Conservation (phyloP, 2,888 invertebrate species). For the Ptychoptera contaminata region DNA sequence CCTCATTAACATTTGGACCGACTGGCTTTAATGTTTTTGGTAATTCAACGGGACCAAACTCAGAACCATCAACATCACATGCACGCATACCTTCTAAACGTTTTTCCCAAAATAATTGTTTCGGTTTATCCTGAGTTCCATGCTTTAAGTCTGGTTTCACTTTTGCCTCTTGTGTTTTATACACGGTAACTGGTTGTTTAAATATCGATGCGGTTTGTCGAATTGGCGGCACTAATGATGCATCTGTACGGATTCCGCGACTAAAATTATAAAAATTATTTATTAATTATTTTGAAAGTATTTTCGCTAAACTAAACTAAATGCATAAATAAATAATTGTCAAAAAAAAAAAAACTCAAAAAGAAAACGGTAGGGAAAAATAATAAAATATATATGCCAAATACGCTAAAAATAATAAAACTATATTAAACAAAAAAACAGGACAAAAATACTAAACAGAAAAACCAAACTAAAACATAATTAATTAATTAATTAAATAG, state of each 20-base stretch:
- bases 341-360: neutral
- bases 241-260: constrained; percentile 69
- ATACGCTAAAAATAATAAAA: neutral
- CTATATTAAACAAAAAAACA: constrained; percentile 15
- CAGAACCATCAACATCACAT: constrained; percentile 70
- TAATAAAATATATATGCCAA: neutral
- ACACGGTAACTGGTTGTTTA: constrained; percentile 94
- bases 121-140: constrained; percentile 82
- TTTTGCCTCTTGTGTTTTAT: constrained; percentile 81
- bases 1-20: constrained; percentile 73
- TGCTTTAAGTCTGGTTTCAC: constrained; percentile 83
- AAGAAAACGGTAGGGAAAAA: neutral
- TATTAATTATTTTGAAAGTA: neutral
- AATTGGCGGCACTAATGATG: constrained; percentile 84
- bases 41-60: constrained; percentile 68
- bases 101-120: constrained; percentile 70
- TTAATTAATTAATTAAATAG: constrained; percentile 2
- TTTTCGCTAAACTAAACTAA: neutral
- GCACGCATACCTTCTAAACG: constrained; percentile 67
- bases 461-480: constrained; percentile 4
- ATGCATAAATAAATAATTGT: neutral
- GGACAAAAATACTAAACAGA: constrained; percentile 1
- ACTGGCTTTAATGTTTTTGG: constrained; percentile 70
- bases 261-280: constrained; percentile 28
- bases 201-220: constrained; percentile 97